Conservation (phyloP, 2,888 invertebrate genomes). For the Dicranocentrus wangi region DNA sequence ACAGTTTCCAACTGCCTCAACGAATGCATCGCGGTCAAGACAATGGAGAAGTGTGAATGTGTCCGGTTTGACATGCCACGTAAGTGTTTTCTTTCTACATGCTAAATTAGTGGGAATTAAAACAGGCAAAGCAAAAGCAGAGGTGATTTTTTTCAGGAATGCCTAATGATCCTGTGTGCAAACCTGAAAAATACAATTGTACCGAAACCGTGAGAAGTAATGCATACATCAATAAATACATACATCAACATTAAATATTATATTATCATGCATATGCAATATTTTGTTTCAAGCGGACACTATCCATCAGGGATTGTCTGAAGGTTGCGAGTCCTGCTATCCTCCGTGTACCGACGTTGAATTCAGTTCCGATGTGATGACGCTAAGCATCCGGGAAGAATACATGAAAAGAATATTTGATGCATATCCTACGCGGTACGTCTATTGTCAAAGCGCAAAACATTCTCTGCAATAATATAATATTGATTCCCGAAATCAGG, state of each 20-base stretch:
- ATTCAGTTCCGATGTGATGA: no score
- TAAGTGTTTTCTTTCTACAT: slow-evolving; percentile 24
- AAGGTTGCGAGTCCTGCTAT: no score
- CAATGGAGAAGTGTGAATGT: slow-evolving; percentile 58
- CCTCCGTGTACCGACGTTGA: no score
- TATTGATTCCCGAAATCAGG: no score
- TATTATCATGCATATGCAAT: no score
- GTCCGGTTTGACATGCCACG: slow-evolving; percentile 70
- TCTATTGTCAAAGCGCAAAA: no score
- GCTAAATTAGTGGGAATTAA: no score
- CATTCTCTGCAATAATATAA: no score
- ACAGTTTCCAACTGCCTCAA: slow-evolving; percentile 68
- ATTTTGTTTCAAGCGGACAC: background rate
- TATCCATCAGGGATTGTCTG: background rate
- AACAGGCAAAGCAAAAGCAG: no score
- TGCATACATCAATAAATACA: background rate
- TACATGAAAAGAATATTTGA: no score
- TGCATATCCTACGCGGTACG: no score
- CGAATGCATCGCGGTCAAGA: slow-evolving; percentile 67
- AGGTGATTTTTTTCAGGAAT: background rate
- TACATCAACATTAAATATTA: background rate
- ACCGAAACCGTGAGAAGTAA: slow-evolving; percentile 64
- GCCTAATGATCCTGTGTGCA: background rate
- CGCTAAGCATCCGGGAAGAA: no score
- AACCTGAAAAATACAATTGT: slow-evolving; percentile 46